These are phyloP conservation scores for Huso huso DNA, from an alignment of 2,797 vertebrate genomes.

Conservation along the genomic window DNA sequence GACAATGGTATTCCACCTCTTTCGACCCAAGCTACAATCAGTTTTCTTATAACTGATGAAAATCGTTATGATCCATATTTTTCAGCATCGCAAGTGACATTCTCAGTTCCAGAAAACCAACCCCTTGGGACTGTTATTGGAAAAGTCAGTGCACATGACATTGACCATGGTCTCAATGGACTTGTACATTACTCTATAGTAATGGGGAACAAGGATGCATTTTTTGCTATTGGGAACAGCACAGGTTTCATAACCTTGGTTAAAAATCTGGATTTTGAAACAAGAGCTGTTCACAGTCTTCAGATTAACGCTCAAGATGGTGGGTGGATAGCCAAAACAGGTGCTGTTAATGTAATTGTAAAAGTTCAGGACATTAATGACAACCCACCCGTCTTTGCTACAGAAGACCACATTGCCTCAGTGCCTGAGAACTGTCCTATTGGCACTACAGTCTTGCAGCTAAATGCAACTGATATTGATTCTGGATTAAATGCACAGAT, in stretches of 20 bases:
- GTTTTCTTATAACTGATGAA: conserved; percentile 47
- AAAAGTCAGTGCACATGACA: conserved; percentile 53
- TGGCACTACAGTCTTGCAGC: conserved; percentile 41
- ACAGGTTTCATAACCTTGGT: conserved; percentile 54
- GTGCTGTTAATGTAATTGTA: conserved; percentile 45
- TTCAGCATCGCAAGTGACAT: conserved; percentile 29
- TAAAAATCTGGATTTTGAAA: conserved; percentile 57
- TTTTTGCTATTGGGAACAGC: conserved; percentile 46
- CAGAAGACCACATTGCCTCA: conserved; percentile 34
- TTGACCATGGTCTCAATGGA: conserved; percentile 54
- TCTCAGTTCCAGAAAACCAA: conserved; percentile 59
- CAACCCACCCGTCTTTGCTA: conserved; percentile 54
- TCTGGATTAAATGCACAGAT: conserved; percentile 50
- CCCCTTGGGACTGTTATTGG: conserved; percentile 56
- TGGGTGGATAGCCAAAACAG: conserved; percentile 51
- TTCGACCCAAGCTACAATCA: conserved; percentile 42
- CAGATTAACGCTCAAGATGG: conserved; percentile 48
- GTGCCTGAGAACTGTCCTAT: conserved; percentile 51
- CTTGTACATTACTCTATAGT: conserved; percentile 43
- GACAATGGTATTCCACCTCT: conserved; percentile 51
- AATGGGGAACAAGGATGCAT: conserved; percentile 30
- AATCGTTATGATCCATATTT: conserved; percentile 56
- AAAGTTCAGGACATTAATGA: conserved; percentile 59
- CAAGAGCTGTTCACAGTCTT: conserved; percentile 34
- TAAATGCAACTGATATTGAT: conserved; percentile 52